Evolutionary conservation across 2,797 vertebrate species (phyloP), one percentile per base, ranked within the genome.

Genomic region (Hippocampus kuda): DNA sequence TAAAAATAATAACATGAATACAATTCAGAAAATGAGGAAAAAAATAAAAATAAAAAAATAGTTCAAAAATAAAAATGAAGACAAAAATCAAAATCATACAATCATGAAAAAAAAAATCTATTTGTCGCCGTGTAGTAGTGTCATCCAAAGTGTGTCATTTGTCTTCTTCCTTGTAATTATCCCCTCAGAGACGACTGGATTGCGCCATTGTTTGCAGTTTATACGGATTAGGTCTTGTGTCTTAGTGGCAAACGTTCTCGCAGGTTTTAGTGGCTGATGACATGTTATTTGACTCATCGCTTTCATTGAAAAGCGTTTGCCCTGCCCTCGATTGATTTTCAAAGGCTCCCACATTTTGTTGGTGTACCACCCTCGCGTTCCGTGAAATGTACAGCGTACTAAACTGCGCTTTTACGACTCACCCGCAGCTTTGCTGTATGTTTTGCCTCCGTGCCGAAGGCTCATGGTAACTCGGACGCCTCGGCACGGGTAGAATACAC

Each of bases 401-500:
- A 38, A 61, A 38, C 16, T 61, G 5, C 30, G 38, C 1, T 61
- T 61, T 61, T 5, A 18, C 48, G 46, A 26, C 30, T 15, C 63
- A 15, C 7, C 24, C 8, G n/a, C 15, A 27, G 51, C 38, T 48
- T 75, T 72, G 62, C 66, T 71, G 73, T 75, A 68, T 44, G 44
- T 57, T 67, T 42, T 16, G 51, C 26, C 30, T 54, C 8, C 9
- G 30, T 24, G 34, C 66, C 44, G 16, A 15, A 48, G 44, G 44
- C 63, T 65, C 10, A 67, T 70, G 68, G 77, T 79, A 78, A 85
- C 68, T 66, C 80, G 73, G 69, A 78, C 72, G 67, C 26, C 67
- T 75, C 81, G 82, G 87, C 83, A 75, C 72, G 80, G 72, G 67
- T 79, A 80, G 85, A 84, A 84, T 77, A 73, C 83, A 83, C 82